Base-by-base conservation (phyloP, 1,140 invertebrate genomes). In the Uloborus diversus region DNA sequence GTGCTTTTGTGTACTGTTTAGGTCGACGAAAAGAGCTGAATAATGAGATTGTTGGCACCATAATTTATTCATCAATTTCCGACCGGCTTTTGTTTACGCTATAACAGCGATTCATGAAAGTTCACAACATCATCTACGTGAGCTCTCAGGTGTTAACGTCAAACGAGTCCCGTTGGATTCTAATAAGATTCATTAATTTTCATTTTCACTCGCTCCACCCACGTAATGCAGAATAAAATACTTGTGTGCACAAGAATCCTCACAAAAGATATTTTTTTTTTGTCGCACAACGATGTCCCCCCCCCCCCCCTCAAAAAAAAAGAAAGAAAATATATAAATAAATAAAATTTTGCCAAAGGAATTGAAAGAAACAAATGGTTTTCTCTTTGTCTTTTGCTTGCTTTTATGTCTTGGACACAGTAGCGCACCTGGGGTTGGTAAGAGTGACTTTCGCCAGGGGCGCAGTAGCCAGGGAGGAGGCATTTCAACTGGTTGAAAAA, bases 61-160 rank as follows among this genome's bases (percentile, higher is more conserved):
- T 78, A 78, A 78, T 78, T 78, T 78, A 78, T 78, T 69, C 76
- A 79, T 79, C 76, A 68, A 79, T 79, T 79, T 49, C 76, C 64
- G 76, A 47, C 61, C 76, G 56, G 51, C 64, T 79, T 79, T 79
- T 79, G 76, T 79, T 79, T 79, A 32, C 76, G 49, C 42, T 66
- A 37, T n/a, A 64, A 75, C 57, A 75, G 59, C 71, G 61, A 78
- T 66, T 78, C 62, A 66, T 57, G 61, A 66, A 42, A 78, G 66
- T 62, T 66, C 49, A 66, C 61, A 65, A 65, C 57, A 51, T 57
- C 62, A 37, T 32, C 42, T 56, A 56, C 61, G 61, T 27, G 30
- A 37, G 13, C 73, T 37, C 32, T 78, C 61, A 78, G 61, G 61
- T 78, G 61, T 78, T 78, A 78, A 66, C 62, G 47, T 76, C 61